Evolutionary conservation across 2,888 invertebrate genomes (phyloP).

Genomic region (Drosophila limbata): DNA sequence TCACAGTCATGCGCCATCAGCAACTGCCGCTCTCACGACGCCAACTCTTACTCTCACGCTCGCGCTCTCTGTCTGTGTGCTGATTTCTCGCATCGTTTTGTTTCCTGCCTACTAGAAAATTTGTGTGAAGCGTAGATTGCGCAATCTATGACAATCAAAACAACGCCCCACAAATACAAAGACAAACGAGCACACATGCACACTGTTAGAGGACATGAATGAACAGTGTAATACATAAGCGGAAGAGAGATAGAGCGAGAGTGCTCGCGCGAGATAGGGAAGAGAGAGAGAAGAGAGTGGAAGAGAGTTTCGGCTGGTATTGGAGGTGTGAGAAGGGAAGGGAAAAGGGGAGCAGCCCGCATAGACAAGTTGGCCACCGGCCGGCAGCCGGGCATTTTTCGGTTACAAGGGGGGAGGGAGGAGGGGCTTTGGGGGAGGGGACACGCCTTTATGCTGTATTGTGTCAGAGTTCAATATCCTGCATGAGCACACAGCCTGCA

Average conservation of each 20-base stretch:
- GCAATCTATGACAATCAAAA: conserved; percentile 79
- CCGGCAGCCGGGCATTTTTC: conserved; percentile 51
- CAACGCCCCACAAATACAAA: conserved; percentile 77
- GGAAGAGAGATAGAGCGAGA: conserved; percentile 4
- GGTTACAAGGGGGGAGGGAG: background rate
- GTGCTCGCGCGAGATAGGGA: background rate
- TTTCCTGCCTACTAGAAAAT: conserved; percentile 52
- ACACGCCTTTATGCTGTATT: conserved; percentile 48
- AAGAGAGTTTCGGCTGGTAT: background rate
- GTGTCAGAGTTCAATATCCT: conserved; percentile 82
- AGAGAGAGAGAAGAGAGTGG: background rate
- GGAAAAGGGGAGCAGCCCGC: conserved; percentile 5
- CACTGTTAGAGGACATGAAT: background rate
- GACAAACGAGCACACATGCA: conserved; percentile 14
- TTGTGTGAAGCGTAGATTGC: conserved; percentile 62
- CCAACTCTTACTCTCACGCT: background rate
- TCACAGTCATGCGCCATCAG: conserved; percentile 49
- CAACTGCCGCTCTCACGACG: conserved; percentile 4
- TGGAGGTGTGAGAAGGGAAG: background rate
- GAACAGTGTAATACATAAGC: background rate
- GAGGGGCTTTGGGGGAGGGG: background rate
- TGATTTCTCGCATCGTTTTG: conserved; percentile 19
- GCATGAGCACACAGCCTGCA: conserved; percentile 49
- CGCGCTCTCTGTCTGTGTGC: conserved; percentile 10
- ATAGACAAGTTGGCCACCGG: conserved; percentile 69